Base-by-base conservation (phyloP, 2,888 invertebrate genomes). In the Pollenia amentaria region DNA sequence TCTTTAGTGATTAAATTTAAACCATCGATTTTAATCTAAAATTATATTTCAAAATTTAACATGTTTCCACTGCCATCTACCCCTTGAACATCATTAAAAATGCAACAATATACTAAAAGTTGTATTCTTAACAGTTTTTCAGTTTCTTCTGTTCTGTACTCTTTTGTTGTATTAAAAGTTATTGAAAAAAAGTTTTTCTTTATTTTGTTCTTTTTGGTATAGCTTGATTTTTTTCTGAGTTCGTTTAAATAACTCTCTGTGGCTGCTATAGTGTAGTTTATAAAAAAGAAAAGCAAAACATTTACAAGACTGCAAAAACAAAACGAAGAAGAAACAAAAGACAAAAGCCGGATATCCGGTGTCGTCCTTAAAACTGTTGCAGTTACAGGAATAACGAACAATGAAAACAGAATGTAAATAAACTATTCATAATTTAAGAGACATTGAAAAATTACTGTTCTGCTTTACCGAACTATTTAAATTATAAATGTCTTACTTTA, bases 271-370 rank as follows among this genome's bases (percentile, higher is more conserved):
- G 73, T 73, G 60, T 77, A 78, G 73, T 78, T 82, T 69, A 78
- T 69, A 86, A 69, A 69, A 78, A 64, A 78, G 62, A 86, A 69
- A 69, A 78, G 64, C 29, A 40, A 78, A 69, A 70, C 53, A 82
- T 69, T 48, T 67, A 75, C 79, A 79, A 72, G 57, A 72, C 53
- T 48, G 10, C 21, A 12, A 53, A 73, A 78, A 51, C 46, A 75
- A 69, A 38, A 21, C 21, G 21, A 64, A 3, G 11, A 55, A 64
- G 60, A 70, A 85, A 78, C 29, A 55, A 40, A 80, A 77, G 83
- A 84, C 80, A 81, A 81, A 83, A 85, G 65, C 44, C 85, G 87
- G 87, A 85, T 55, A 84, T 88, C 87, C 87, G 87, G 83, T 72
- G 78, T 85, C 73, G 81, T 85, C 79, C 72, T 84, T 84, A 70